Evolutionary conservation across 1,140 invertebrate species (phyloP).

Genomic region (Globodera rostochiensis): DNA sequence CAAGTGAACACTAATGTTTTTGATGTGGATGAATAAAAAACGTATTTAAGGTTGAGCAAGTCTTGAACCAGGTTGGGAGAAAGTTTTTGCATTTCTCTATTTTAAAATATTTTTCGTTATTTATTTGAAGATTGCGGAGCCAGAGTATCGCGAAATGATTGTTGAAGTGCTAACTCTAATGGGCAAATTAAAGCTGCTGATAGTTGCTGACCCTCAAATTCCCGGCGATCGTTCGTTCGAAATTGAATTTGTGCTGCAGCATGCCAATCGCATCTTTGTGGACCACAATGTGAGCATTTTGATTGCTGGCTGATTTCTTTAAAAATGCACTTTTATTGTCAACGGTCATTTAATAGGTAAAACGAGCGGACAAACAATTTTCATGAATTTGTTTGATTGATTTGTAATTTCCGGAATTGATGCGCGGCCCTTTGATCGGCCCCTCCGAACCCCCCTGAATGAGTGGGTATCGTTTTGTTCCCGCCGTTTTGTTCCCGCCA

Average conservation of each 20-base stretch:
- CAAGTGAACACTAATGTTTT: conserved; percentile 61
- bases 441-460: too few species aligned
- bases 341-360: too few species aligned
- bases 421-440: too few species aligned
- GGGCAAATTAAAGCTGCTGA: conserved; percentile 59
- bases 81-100: background rate
- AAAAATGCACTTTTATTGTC: too few species aligned
- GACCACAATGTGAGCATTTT: conserved; percentile 81
- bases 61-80: conserved; percentile 76
- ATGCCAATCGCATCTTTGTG: conserved; percentile 90
- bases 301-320: too few species aligned
- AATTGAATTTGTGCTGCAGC: conserved; percentile 88
- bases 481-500: too few species aligned
- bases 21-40: conserved; percentile 1
- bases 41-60: conserved; percentile 81
- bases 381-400: too few species aligned
- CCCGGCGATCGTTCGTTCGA: conserved; percentile 81
- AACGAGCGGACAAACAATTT: too few species aligned
- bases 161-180: conserved; percentile 92
- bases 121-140: conserved; percentile 78
- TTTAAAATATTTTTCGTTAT: background rate
- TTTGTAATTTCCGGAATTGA: too few species aligned
- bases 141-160: conserved; percentile 94
- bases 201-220: conserved; percentile 52
- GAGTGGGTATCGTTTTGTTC: too few species aligned